phyloP scores from a whole-genome alignment of 1,140 invertebrate genomes.

The Antheraea pernyi region DNA sequence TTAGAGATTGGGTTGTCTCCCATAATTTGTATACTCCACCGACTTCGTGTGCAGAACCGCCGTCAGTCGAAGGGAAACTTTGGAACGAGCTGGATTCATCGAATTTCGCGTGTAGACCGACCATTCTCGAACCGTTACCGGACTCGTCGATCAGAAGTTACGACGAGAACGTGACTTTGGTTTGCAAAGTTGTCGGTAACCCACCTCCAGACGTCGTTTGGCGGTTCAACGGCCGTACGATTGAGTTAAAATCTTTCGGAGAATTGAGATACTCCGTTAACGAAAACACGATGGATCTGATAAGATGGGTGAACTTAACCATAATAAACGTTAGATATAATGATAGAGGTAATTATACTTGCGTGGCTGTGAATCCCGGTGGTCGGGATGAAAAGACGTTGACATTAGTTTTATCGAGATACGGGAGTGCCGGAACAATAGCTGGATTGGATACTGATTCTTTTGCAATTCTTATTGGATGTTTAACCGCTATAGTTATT shows the following conservation, averaged over 20 bases:
- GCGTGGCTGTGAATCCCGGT: conserved; percentile 91
- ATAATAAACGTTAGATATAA: conserved; percentile 84
- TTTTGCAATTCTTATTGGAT: conserved; percentile 78
- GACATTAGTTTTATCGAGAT: conserved; percentile 81
- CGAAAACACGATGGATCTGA: conserved; percentile 75
- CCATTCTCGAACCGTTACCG: conserved; percentile 81
- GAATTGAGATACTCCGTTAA: conserved; percentile 76
- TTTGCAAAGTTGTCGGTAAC: conserved; percentile 88
- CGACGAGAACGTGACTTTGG: conserved; percentile 87
- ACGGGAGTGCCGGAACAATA: conserved; percentile 63
- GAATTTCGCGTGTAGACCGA: conserved; percentile 91
- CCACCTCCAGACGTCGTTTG: conserved; percentile 88
- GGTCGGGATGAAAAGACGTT: conserved; percentile 89
- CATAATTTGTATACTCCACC: conserved; percentile 86
- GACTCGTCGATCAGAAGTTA: conserved; percentile 80
- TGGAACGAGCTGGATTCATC: conserved; percentile 87
- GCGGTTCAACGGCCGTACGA: conserved; percentile 83
- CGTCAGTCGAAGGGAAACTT: conserved; percentile 81
- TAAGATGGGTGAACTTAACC: conserved; percentile 88
- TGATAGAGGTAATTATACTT: conserved; percentile 93
- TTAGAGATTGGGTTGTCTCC: conserved; percentile 87
- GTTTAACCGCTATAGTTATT: conserved; percentile 77
- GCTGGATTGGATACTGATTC: conserved; percentile 70
- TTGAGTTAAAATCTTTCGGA: conserved; percentile 79
- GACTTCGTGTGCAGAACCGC: conserved; percentile 86